phyloP scores from a whole-genome alignment of 2,113 vertebrate genomes.

The Apistogramma diplotaenia region DNA sequence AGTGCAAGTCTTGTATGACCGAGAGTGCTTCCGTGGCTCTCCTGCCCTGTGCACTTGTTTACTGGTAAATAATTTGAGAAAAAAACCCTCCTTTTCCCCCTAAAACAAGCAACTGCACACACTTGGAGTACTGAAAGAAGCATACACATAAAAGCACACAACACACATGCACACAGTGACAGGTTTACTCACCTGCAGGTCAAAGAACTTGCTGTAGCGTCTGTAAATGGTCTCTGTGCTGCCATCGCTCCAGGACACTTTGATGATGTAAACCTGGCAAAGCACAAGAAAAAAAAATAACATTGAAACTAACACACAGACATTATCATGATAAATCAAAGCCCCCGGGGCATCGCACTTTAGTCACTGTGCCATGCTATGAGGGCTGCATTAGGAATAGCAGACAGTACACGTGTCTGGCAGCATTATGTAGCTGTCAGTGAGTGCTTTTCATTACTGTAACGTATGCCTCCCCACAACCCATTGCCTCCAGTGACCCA shows the following conservation, averaged over 20 bases:
- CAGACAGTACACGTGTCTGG: not conserved
- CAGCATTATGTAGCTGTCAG: not conserved
- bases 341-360: not conserved
- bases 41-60: not conserved
- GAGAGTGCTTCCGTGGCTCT: not conserved
- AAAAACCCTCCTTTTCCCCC: not conserved
- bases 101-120: not conserved
- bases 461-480: not conserved
- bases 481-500: not conserved
- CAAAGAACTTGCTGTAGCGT: slow-evolving; percentile 99
- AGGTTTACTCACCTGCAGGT: slow-evolving; percentile 87
- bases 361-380: not conserved
- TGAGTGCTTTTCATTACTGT: not conserved
- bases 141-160: not conserved
- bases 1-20: not conserved
- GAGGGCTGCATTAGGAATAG: not conserved
- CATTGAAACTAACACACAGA: not conserved
- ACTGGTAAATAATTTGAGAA: not conserved
- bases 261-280: slow-evolving; percentile 95
- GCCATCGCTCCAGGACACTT: slow-evolving; percentile 93
- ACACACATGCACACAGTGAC: not conserved
- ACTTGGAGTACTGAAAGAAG: not conserved
- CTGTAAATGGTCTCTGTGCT: slow-evolving; percentile 91
- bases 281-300: not conserved
- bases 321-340: not conserved